Base-by-base conservation (phyloP, 2,113 vertebrate genomes). In the Microcebus jonahi region DNA sequence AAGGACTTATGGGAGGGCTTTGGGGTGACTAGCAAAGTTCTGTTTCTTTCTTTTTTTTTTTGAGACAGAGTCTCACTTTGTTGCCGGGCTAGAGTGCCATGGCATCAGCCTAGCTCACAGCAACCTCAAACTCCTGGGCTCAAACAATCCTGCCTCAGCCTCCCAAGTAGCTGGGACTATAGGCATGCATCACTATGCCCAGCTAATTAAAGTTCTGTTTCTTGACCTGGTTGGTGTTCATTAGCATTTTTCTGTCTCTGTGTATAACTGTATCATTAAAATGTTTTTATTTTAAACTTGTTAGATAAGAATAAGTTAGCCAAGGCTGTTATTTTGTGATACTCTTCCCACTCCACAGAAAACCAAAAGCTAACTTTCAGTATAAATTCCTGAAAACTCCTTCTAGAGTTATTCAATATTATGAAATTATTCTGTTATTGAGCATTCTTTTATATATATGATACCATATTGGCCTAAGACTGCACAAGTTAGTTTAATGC, bases 261-360 rank as follows among this genome's bases (percentile, higher is more conserved):
- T 48, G 57, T 75, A 48, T 71, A 86, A 70, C 61, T 95, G 27
- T 76, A 67, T 67, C 93, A 95, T 81, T 36, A 92, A 81, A 76
- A 61, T 2, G 13, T 50, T 50, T 84, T 90, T 57, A 39, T 84
- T 90, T 67, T 81, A 11, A 27, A 13, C 39, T 23, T 25, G 39
- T 42, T 73, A 73, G 71, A 15, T 73, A 73, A 27, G 71, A 73
- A n/a, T 34, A 68, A 73, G 39, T 6, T 68, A 68, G 39, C n/a
- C 70, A 14, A 27, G 39, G 71, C 71, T 34, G 31, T 71, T 27
- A 25, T 73, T 73, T 73, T 98, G 14, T 86, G 21, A 81, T 71
- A 75, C 59, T 86, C 23, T 93, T 70, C 45, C 61, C 4, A 25
- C 23, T 84, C 50, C 59, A 82, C 25, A 87, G 73, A 50, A 53